Base-by-base conservation (phyloP, 2,113 vertebrate genomes). In the Bucco capensis region DNA sequence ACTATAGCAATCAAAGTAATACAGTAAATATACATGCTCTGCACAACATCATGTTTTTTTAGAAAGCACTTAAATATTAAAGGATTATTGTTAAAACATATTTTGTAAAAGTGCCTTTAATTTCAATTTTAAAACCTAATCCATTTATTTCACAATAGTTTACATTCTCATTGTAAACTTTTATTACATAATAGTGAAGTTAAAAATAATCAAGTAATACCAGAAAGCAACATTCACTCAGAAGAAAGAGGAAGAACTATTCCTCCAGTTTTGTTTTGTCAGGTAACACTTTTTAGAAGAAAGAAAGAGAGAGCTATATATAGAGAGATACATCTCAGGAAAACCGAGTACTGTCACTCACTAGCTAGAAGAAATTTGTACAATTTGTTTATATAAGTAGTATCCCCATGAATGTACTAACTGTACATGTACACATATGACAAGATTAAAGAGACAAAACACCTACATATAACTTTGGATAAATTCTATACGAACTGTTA, bases 91-190 rank as follows among this genome's bases (percentile, higher is more conserved):
- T 40, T 53, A 75, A 83, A 58, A 81, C 23, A 2, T 25, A 19
- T 75, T 90, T 86, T 69, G 35, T 80, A 86, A 88, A 95, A 72
- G 24, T 49, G 24, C 64, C 25, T 96, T 96, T 96, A 87, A 94
- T 95, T 64, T 92, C 57, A 78, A 28, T 78, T 76, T 84, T 23
- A 61, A 93, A 88, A 78, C 54, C 4, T 1, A 86, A 72, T 79
- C 35, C 2, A 53, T 88, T 93, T 73, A 73, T 78, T 61, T 92
- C 38, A 89, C 10, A 73, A 78, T 54, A 86, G 5, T 65, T 88
- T 42, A 61, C 79, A 58, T 79, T 86, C 33, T 82, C 31, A 69
- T 46, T 70, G 37, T 76, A 92, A 94, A 88, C 64, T 60, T 91
- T 47, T 51, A 50, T 76, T 73, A 83, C 35, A 40, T 42, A 80